Evolutionary conservation across 2,888 invertebrate genomes (phyloP).

Genomic region (Ariolimax columbianus): DNA sequence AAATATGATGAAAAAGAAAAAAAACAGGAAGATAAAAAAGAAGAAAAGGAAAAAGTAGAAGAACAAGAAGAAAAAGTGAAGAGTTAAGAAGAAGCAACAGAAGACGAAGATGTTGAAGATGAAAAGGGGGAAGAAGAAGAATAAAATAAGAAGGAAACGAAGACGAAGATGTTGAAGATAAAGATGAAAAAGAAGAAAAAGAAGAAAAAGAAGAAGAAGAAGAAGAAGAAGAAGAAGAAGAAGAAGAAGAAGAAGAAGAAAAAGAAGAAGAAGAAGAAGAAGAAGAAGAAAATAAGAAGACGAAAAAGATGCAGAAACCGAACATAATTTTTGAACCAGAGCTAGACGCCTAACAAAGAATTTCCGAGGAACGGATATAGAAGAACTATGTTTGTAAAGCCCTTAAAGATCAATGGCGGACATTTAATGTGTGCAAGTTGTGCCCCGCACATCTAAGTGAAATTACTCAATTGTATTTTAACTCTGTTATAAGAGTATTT

Average conservation of each 20-base stretch:
- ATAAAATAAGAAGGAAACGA: neutral
- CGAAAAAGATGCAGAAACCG: neutral
- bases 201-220: slow-evolving; percentile 1
- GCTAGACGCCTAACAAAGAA: neutral
- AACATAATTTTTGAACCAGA: neutral
- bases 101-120: too few relatives aligned
- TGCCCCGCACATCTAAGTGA: too few relatives aligned
- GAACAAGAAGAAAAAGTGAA: too few relatives aligned
- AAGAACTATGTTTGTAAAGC: too few relatives aligned
- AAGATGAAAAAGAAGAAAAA: neutral
- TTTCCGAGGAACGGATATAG: neutral
- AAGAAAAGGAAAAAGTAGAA: too few relatives aligned
- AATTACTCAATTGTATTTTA: too few relatives aligned
- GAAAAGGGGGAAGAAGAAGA: too few relatives aligned
- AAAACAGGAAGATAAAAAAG: neutral
- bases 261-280: neutral
- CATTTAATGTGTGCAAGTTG: too few relatives aligned
- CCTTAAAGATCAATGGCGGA: too few relatives aligned
- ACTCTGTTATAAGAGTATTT: too few relatives aligned
- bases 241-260: neutral
- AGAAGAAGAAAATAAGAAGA: neutral
- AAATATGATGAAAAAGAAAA: too few relatives aligned
- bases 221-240: neutral
- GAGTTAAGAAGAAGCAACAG: neutral
- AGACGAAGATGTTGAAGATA: neutral